A percentile compares a stretch with the other conserved stretches of the same genome.
Evolutionary conservation across 2,797 vertebrate genomes (phyloP).

Genomic region (Bothrops alternatus): DNA sequence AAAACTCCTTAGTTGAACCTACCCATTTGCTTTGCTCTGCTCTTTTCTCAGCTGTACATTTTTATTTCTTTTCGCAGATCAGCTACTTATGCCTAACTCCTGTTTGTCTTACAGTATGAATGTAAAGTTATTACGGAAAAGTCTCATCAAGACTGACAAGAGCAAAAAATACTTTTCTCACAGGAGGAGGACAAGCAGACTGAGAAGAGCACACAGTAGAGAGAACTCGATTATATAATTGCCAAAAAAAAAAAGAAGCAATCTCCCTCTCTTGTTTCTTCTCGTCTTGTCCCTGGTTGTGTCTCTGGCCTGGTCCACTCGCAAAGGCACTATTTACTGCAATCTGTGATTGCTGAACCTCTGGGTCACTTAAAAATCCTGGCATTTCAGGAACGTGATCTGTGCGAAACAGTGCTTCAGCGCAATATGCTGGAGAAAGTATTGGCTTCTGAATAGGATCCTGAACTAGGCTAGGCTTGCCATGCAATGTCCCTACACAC

Average conservation of each 20-base stretch:
- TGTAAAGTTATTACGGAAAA: slow-evolving; percentile 88
- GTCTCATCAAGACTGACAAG: slow-evolving; percentile 85
- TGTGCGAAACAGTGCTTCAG: slow-evolving; percentile 68
- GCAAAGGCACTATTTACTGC: slow-evolving; percentile 73
- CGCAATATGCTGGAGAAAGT: slow-evolving; percentile 63
- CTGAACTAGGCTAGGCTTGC: slow-evolving; percentile 61
- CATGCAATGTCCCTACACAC: slow-evolving; percentile 40
- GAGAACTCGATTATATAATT: slow-evolving; percentile 69
- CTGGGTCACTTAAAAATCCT: slow-evolving; percentile 65
- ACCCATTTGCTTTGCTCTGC: not conserved
- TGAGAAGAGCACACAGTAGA: slow-evolving; percentile 54
- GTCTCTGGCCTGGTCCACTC: not conserved
- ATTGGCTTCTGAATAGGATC: slow-evolving; percentile 63
- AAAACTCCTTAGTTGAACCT: not conserved
- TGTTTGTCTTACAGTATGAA: slow-evolving; percentile 83
- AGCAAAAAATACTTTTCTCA: slow-evolving; percentile 57
- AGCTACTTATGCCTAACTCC: slow-evolving; percentile 25
- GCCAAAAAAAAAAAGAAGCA: slow-evolving; percentile 60
- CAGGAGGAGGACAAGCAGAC: slow-evolving; percentile 54
- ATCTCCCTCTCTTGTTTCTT: slow-evolving; percentile 39
- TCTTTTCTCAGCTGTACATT: not conserved
- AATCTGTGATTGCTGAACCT: slow-evolving; percentile 82
- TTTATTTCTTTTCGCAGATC: not conserved
- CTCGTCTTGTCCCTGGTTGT: not conserved
- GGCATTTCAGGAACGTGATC: slow-evolving; percentile 66